Base-by-base conservation (phyloP, 2,888 invertebrate species). In the Drosophila austrosaltans region DNA sequence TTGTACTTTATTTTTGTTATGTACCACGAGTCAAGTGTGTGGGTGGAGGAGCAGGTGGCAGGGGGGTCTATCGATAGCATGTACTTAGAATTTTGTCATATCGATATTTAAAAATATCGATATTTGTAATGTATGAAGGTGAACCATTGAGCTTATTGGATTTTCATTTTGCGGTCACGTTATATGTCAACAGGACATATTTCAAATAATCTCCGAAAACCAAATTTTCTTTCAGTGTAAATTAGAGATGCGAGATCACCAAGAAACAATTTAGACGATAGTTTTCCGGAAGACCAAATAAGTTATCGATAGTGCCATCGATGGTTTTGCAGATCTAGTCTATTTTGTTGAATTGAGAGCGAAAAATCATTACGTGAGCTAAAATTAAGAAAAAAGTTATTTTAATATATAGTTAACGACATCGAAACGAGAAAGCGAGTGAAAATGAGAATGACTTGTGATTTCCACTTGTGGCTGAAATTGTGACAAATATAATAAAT, bases 361-460 rank as follows among this genome's bases (percentile, higher is more conserved):
- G 48, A 48, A 48, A 40, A 77, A 79, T 76, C 72, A 83, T 84
- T 84, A 84, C 83, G 83, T 84, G 83, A 86, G 75, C 72, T 71
- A 75, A 58, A 69, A 76, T 75, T 76, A 78, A 76, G 69, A 72
- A 60, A 66, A 71, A 76, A 73, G 61, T 66, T 69, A 72, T 66
- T 64, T 16, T 48, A 48, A 25, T 25, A 25, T 48, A 25, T 48
- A 48, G 48, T 48, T 12, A 48, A 48, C 22, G 48, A 48, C 25
- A 12, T 48, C 53, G 30, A 48, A 32, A 57, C 63, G 42, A 62
- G 36, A 64, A 48, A 53, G 62, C 36, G 62, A 22, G 54, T 61
- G 66, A 66, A 58, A 53, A 58, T 42, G 42, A 22, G 42, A 57
- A 42, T 36, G 22, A 20, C 40, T 36, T 67, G 57, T 40, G 48